Conservation (phyloP, 2,113 vertebrate genomes). For the Corythornis vintsioides region DNA sequence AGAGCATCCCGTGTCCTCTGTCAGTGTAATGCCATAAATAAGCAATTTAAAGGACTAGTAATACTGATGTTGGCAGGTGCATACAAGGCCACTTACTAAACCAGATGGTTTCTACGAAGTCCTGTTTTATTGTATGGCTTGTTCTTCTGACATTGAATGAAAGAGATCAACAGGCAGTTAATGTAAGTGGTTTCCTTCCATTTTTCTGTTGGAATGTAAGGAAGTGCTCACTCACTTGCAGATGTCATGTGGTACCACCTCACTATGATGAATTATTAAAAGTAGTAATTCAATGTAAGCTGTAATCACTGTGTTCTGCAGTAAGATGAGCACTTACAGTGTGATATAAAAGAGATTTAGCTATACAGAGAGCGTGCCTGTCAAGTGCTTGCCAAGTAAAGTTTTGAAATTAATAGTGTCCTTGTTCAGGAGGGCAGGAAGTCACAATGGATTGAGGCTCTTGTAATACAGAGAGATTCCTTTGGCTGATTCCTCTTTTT, state of each 20-base stretch:
- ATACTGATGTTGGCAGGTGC: not conserved
- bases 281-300: conserved; percentile 23
- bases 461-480: not conserved
- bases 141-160: not conserved
- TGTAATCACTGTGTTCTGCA: conserved; percentile 43
- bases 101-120: not conserved
- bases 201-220: conserved; percentile 45
- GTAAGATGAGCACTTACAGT: conserved; percentile 17
- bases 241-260: not conserved
- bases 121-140: not conserved
- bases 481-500: not conserved
- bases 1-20: not conserved
- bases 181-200: not conserved
- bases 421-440: not conserved
- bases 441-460: not conserved
- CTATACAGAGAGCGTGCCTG: conserved; percentile 18
- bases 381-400: conserved; percentile 21
- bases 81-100: not conserved
- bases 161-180: not conserved
- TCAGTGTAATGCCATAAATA: not conserved
- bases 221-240: conserved; percentile 6
- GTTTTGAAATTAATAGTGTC: not conserved
- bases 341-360: conserved; percentile 61
- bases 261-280: conserved; percentile 50
- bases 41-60: not conserved